phyloP scores from a whole-genome alignment of 2,888 invertebrate genomes.

The Micoletzkya japonica region DNA sequence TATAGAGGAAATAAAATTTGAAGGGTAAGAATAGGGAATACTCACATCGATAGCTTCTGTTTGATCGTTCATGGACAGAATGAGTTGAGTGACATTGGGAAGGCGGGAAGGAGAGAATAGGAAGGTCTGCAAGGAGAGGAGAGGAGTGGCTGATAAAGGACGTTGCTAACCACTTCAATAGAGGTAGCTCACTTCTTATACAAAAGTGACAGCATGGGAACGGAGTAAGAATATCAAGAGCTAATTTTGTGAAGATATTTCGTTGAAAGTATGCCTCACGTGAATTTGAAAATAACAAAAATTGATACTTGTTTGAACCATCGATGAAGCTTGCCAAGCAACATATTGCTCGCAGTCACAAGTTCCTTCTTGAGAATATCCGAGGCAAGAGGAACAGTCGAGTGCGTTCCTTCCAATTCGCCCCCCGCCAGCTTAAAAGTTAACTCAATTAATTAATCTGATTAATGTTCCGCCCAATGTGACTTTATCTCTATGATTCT shows the following conservation, averaged over 20 bases:
- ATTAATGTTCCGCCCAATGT: too few species aligned
- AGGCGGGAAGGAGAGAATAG: slow-evolving; percentile 11
- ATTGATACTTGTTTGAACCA: slow-evolving; percentile 17
- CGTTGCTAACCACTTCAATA: too few species aligned
- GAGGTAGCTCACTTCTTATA: too few species aligned
- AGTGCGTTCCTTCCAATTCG: background rate
- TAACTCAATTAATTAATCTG: background rate
- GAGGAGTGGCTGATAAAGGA: too few species aligned
- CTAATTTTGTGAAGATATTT: background rate
- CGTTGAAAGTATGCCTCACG: background rate
- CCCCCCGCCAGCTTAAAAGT: slow-evolving; percentile 2
- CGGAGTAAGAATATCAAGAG: too few species aligned
- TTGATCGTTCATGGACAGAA: slow-evolving; percentile 1
- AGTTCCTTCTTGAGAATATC: background rate
- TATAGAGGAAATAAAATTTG: background rate
- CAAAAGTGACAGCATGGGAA: background rate
- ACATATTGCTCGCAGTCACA: slow-evolving; percentile 3
- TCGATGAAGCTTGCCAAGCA: background rate
- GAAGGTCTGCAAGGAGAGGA: background rate
- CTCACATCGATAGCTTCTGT: slow-evolving; percentile 9
- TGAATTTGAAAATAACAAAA: background rate
- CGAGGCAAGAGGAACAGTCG: background rate
- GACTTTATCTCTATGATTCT: too few species aligned
- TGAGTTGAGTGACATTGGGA: slow-evolving; percentile 9
- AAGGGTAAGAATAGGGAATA: background rate